These are phyloP conservation scores for Ophioninae sp. DNA, from an alignment of 2,888 invertebrate genomes.

Conservation along the genomic window DNA sequence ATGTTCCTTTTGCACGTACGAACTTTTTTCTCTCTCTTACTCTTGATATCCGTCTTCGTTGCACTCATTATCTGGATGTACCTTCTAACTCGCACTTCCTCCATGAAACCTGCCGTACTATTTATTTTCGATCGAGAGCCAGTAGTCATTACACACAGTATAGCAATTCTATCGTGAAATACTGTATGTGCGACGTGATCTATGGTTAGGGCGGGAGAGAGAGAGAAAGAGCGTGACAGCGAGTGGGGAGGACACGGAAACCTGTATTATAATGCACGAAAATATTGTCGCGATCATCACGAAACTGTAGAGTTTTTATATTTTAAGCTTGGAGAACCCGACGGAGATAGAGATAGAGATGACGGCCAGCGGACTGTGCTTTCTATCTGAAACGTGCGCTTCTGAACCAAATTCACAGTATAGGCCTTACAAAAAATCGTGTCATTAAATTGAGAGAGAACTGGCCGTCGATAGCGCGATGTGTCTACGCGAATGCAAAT, in stretches of 20 bases:
- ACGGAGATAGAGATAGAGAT: slow-evolving; percentile 11
- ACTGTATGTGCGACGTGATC: background rate
- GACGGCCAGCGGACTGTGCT: slow-evolving; percentile 7
- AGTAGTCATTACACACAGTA: slow-evolving; percentile 46
- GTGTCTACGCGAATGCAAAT: slow-evolving; percentile 28
- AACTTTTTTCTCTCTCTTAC: slow-evolving; percentile 31
- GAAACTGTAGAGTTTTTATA: slow-evolving; percentile 49
- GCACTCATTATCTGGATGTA: background rate
- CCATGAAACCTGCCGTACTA: slow-evolving; percentile 26
- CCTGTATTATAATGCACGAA: slow-evolving; percentile 38
- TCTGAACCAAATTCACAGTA: slow-evolving; percentile 8
- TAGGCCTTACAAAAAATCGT: background rate
- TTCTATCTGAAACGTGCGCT: slow-evolving; percentile 46
- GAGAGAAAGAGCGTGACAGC: background rate
- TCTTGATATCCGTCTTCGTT: slow-evolving; percentile 1
- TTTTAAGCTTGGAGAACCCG: slow-evolving; percentile 25
- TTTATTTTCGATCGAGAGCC: slow-evolving; percentile 53
- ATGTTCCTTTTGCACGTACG: slow-evolving; percentile 14
- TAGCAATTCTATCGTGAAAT: slow-evolving; percentile 37
- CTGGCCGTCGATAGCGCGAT: slow-evolving; percentile 1
- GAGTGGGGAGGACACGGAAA: background rate
- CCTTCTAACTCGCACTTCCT: slow-evolving; percentile 10
- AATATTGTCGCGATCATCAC: slow-evolving; percentile 18
- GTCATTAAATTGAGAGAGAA: slow-evolving; percentile 3
- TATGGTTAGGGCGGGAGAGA: slow-evolving; percentile 1